Evolutionary conservation across 1,140 invertebrate species (phyloP).

Genomic region (Matsumurasca onukii): DNA sequence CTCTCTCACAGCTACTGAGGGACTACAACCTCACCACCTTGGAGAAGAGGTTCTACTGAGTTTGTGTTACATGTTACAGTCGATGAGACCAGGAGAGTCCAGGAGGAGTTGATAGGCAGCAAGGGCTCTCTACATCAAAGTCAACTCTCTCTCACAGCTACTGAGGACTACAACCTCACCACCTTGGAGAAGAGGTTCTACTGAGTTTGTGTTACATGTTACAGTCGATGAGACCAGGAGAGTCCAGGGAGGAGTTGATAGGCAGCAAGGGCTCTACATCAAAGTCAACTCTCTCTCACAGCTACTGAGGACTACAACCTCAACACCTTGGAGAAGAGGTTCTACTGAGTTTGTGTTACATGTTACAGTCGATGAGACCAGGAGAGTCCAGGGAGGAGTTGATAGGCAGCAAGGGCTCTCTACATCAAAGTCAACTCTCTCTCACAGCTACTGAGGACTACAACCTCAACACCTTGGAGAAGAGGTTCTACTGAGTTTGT

Average conservation of each 20-base stretch:
- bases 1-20: too few relatives aligned
- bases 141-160: constrained; percentile 41
- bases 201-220: background rate
- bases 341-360: constrained; percentile 22
- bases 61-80: background rate
- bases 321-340: constrained; percentile 79
- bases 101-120: constrained; percentile 50
- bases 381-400: constrained; percentile 54
- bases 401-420: constrained; percentile 46
- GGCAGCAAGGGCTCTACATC: constrained; percentile 44
- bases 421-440: constrained; percentile 42
- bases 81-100: constrained; percentile 53
- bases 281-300: constrained; percentile 41
- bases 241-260: constrained; percentile 53
- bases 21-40: too few relatives aligned
- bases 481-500: constrained; percentile 77
- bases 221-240: constrained; percentile 49
- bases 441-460: constrained; percentile 40
- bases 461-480: constrained; percentile 70
- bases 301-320: constrained; percentile 45
- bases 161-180: constrained; percentile 54
- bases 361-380: constrained; percentile 46
- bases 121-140: constrained; percentile 43
- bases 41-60: too few relatives aligned
- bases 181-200: constrained; percentile 79